Conservation (phyloP, 2,888 invertebrate genomes). For the Trissolcus japonicus region DNA sequence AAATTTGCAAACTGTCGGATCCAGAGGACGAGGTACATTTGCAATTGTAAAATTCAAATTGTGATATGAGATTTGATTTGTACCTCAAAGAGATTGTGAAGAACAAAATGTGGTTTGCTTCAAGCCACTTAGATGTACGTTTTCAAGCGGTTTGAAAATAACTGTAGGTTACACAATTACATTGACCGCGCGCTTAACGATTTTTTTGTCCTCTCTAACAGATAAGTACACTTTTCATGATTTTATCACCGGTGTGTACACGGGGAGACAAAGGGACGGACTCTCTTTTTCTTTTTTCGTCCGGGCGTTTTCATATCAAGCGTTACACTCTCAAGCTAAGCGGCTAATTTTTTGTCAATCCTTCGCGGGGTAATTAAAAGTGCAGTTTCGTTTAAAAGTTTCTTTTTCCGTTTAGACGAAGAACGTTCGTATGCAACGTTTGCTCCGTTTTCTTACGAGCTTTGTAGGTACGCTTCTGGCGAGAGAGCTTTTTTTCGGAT, state of each 20-base stretch:
- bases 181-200: background rate
- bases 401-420: background rate
- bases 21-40: too few species aligned
- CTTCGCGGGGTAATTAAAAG: background rate
- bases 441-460: conserved; percentile 1
- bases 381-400: background rate
- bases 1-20: too few species aligned
- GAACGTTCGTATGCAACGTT: background rate
- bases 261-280: background rate
- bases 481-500: background rate
- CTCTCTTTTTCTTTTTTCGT: background rate
- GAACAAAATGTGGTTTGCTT: too few species aligned
- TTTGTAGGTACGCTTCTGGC: background rate
- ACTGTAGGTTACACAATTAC: too few species aligned
- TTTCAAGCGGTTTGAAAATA: too few species aligned
- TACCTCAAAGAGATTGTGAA: too few species aligned
- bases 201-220: background rate
- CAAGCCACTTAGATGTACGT: too few species aligned
- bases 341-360: background rate
- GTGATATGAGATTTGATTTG: too few species aligned
- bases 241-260: background rate
- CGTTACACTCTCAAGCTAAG: background rate
- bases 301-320: background rate
- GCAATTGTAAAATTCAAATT: too few species aligned
- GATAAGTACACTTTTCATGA: conserved; percentile 2